Conservation (phyloP, 2,888 invertebrate species). For the Xanthia icteritia region DNA sequence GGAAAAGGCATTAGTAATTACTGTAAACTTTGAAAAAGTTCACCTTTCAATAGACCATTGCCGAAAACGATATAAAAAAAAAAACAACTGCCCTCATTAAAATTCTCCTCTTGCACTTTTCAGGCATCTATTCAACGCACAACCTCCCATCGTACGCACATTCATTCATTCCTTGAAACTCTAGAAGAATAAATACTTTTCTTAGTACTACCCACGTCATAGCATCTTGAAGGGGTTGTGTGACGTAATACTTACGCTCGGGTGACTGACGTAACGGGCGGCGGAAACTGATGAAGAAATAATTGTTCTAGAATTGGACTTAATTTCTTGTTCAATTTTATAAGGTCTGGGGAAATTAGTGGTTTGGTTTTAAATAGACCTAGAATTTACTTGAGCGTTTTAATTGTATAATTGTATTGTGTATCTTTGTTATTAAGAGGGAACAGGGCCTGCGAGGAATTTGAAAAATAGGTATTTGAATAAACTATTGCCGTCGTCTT, state of each 20-base stretch:
- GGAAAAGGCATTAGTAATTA: too few relatives aligned
- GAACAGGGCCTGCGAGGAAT: too few relatives aligned
- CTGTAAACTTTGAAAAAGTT: too few relatives aligned
- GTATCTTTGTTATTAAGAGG: too few relatives aligned
- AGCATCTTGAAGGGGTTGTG: slow-evolving; percentile 13
- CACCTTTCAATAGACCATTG: too few relatives aligned
- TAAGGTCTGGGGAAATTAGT: too few relatives aligned
- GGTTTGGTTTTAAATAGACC: too few relatives aligned
- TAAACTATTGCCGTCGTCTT: too few relatives aligned
- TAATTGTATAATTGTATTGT: too few relatives aligned
- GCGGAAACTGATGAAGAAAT: slow-evolving; percentile 3
- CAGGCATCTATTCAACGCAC: neutral
- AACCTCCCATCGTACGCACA: neutral
- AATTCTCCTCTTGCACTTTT: too few relatives aligned
- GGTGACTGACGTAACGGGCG: slow-evolving; percentile 1
- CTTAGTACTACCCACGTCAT: slow-evolving; percentile 22
- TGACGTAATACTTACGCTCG: slow-evolving; percentile 43
- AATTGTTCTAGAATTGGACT: slow-evolving; percentile 24
- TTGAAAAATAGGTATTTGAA: too few relatives aligned
- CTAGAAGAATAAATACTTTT: neutral
- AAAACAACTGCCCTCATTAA: neutral
- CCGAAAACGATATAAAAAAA: too few relatives aligned
- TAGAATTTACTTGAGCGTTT: neutral
- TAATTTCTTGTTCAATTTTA: neutral
- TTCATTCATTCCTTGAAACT: neutral